Evolutionary conservation across 2,797 vertebrate species (phyloP).

Genomic region (Leptodactylus fallax): DNA sequence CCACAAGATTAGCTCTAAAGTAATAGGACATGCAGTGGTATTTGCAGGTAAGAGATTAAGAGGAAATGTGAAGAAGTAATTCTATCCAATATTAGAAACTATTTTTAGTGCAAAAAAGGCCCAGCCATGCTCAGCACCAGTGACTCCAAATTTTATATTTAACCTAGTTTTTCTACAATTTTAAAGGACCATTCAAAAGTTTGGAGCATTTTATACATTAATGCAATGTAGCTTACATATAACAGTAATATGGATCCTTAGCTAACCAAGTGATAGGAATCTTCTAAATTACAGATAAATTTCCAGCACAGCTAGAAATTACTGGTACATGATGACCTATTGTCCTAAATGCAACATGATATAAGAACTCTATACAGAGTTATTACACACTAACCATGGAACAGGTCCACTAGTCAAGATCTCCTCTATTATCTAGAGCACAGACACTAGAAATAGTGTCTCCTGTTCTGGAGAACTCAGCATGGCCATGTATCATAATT

Average conservation of each 20-base stretch:
- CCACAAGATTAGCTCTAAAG: conserved; percentile 6
- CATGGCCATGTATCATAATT: background rate
- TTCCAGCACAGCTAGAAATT: background rate
- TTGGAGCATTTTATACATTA: background rate
- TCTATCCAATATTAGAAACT: conserved; percentile 17
- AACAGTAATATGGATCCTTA: too few relatives aligned
- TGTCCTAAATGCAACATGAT: background rate
- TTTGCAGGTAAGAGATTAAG: conserved; percentile 31
- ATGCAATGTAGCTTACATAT: background rate
- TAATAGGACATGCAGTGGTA: conserved; percentile 27
- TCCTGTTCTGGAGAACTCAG: too few relatives aligned
- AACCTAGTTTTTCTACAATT: background rate
- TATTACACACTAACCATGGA: background rate
- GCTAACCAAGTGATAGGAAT: background rate
- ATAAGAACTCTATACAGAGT: too few relatives aligned
- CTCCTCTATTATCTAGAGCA: background rate
- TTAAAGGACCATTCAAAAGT: background rate
- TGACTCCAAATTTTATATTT: background rate
- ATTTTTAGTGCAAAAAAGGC: background rate
- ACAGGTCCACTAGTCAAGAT: background rate
- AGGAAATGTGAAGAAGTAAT: conserved; percentile 32
- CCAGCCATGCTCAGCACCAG: background rate
- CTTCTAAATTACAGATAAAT: background rate
- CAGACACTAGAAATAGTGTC: background rate
- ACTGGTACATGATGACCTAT: background rate